Evolutionary conservation across 2,797 vertebrate species (phyloP).

Genomic region (Cacajao melanocephalus): DNA sequence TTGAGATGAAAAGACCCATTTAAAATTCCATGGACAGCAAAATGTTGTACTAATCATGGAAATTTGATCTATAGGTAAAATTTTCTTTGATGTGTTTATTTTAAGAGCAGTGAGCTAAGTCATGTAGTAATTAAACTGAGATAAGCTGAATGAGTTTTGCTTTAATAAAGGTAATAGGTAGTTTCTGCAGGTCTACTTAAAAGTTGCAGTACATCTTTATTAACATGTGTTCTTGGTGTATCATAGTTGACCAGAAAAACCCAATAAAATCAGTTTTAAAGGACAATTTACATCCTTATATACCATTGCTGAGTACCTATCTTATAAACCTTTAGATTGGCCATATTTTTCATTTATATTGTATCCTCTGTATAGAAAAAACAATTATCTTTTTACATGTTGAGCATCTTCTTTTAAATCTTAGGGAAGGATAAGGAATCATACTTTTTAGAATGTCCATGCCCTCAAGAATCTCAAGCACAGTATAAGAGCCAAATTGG

Average conservation of each 20-base stretch:
- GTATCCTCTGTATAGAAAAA: neutral
- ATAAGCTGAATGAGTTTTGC: neutral
- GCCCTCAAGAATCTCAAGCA: neutral
- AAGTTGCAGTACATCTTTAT: neutral
- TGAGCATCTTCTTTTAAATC: neutral
- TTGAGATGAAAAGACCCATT: constrained; percentile 51
- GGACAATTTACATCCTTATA: neutral
- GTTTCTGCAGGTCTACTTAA: neutral
- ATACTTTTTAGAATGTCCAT: neutral
- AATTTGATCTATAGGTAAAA: neutral
- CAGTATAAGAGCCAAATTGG: neutral
- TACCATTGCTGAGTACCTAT: neutral
- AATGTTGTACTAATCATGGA: constrained; percentile 44
- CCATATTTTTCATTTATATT: neutral
- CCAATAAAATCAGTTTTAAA: constrained; percentile 37
- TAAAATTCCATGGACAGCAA: constrained; percentile 54
- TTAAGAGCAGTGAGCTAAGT: neutral
- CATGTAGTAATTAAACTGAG: neutral
- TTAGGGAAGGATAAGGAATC: neutral
- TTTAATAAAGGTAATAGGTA: neutral
- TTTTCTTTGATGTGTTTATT: constrained; percentile 45
- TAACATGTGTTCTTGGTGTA: neutral
- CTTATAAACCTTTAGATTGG: neutral
- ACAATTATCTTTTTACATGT: neutral
- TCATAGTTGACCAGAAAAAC: neutral